A percentile compares a stretch with the other conserved stretches of the same genome.
phyloP scores from a whole-genome alignment of 2,113 vertebrate species.

The human (Homo sapiens) region GRCh38 chr2:171813501-171814000 shows the following conservation, averaged over 20 bases:
- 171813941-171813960: slow-evolving; percentile 41
- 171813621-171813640: not conserved
- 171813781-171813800: slow-evolving; percentile 12
- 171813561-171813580: slow-evolving; percentile 39
- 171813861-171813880: not conserved
- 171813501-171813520: slow-evolving; percentile 61
- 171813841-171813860: slow-evolving; percentile 27
- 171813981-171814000: not conserved
- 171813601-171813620: slow-evolving; percentile 18
- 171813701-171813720: not conserved
- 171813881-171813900: slow-evolving; percentile 24
- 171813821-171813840: not conserved
- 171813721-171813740: not conserved
- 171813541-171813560: not conserved
- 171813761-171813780: slow-evolving; percentile 17
- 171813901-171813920: not conserved
- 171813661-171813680: not conserved
- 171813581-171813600: not conserved
- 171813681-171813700: slow-evolving; percentile 1
- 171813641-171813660: not conserved
- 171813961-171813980: not conserved
- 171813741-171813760: not conserved
- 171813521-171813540: slow-evolving; percentile 38
- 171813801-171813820: not conserved
- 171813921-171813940: slow-evolving; percentile 43